A percentile compares a stretch with the other conserved stretches of the same genome.
These are phyloP conservation scores for Phocides pigmalion DNA, from an alignment of 1,140 invertebrate genomes.

Conservation along the genomic window DNA sequence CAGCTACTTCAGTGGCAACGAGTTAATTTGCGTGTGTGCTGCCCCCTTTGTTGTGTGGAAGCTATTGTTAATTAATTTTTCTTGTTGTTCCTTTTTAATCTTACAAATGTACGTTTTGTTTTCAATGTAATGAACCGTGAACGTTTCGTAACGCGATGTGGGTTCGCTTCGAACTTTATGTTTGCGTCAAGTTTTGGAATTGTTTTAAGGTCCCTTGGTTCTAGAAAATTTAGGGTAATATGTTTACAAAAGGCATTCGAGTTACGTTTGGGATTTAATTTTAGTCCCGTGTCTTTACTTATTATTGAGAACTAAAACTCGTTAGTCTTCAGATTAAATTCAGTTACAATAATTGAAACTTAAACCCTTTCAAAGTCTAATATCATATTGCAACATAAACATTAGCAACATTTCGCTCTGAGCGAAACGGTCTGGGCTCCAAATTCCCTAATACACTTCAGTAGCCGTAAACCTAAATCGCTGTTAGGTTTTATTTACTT, in stretches of 20 bases:
- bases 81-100: constrained; percentile 16
- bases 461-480: constrained; percentile 19
- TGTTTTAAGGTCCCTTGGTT: not conserved
- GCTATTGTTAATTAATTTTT: constrained; percentile 33
- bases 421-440: constrained; percentile 17
- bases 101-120: constrained; percentile 8
- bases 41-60: constrained; percentile 15
- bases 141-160: not conserved
- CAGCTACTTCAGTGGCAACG: constrained; percentile 20
- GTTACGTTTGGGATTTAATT: not conserved
- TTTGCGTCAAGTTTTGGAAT: constrained; percentile 1
- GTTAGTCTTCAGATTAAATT: not conserved
- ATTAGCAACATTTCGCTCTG: constrained; percentile 8
- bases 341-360: constrained; percentile 1
- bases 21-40: constrained; percentile 21
- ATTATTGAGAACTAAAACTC: not conserved
- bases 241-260: not conserved
- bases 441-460: constrained; percentile 18
- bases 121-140: constrained; percentile 7
- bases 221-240: not conserved
- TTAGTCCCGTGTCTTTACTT: not conserved
- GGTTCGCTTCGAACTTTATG: not conserved
- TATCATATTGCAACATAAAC: constrained; percentile 25
- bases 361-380: constrained; percentile 11
- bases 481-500: constrained; percentile 29